These are phyloP conservation scores for Papilio machaon DNA, from an alignment of 1,140 invertebrate genomes.

Conservation along the genomic window DNA sequence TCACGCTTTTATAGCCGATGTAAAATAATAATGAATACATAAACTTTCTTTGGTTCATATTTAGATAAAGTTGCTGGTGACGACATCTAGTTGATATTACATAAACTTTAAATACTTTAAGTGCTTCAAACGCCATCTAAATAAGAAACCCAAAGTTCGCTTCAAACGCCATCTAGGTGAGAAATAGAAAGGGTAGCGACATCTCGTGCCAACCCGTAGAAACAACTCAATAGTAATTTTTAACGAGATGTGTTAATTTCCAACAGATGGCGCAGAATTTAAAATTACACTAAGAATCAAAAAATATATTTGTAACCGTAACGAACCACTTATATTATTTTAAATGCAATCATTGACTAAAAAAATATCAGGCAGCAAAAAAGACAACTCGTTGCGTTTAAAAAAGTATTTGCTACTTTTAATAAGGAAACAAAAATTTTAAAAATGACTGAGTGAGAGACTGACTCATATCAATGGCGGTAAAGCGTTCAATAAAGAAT, in stretches of 20 bases:
- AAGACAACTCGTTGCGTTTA: too few species aligned
- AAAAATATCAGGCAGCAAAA: too few species aligned
- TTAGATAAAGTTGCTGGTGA: constrained; percentile 31
- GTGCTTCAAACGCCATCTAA: constrained; percentile 45
- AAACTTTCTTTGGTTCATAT: constrained; percentile 59
- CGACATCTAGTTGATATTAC: constrained; percentile 54
- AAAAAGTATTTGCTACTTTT: too few species aligned
- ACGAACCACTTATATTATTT: too few species aligned
- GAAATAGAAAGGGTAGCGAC: background rate
- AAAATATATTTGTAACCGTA: too few species aligned
- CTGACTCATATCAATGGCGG: too few species aligned
- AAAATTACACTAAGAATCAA: too few species aligned
- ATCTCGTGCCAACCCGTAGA: constrained; percentile 29
- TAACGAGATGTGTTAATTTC: constrained; percentile 2
- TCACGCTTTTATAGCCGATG: constrained; percentile 74
- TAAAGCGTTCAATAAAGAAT: too few species aligned
- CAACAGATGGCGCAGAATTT: constrained; percentile 14
- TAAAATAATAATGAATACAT: constrained; percentile 73
- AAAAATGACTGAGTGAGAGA: too few species aligned
- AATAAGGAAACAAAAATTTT: too few species aligned
- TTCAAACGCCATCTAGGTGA: too few species aligned
- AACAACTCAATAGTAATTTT: background rate
- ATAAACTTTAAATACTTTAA: background rate
- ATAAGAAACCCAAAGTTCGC: background rate
- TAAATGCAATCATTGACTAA: too few species aligned